Evolutionary conservation across 2,888 invertebrate species (phyloP), one percentile per base, ranked within the genome.

Genomic region (Gari tellinella): DNA sequence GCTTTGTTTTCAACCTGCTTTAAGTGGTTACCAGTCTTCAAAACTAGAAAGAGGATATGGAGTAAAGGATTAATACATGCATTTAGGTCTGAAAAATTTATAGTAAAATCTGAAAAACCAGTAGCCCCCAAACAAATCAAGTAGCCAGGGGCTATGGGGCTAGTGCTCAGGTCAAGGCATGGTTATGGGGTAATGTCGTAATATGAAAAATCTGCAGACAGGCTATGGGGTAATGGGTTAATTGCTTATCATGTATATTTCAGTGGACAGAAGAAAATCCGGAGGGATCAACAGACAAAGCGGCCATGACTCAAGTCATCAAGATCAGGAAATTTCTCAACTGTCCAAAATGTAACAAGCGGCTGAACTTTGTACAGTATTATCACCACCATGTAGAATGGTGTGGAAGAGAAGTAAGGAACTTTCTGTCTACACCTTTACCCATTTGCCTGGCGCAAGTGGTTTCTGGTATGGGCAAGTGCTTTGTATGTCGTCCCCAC

Each of bases 391-490:
- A 84, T 62, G n/a, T 76, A 10, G 78, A 82, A 57, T 84, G 84
- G 84, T 84, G 84, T 62, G 84, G 84, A 15, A 61, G 82, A 60
- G 84, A 84, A 75, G 84, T 84, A 74, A 67, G 46, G 14, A 25
- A 19, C 17, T 19, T 43, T 43, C 5, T 43, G 15, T 14, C 14
- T 3, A 8, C 4, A 43, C 43, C 19, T 14, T 43, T 43, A 4
- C 43, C 19, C 19, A 5, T 40, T 14, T 40, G 40, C 15, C 8
- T 12, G 14, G 14, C 40, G 10, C 40, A 40, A 12, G 14, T 40
- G 40, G 14, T 12, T 12, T 12, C 40, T 14, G 14, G 10, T 40
- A 12, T 40, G 40, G 14, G 10, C 8, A 40, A 40, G 14, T 10
- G 40, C 8, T 40, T 12, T 12, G 14, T 40, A 12, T 40, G 10